Conservation (phyloP, 2,113 vertebrate genomes). For the Silurus glanis region DNA sequence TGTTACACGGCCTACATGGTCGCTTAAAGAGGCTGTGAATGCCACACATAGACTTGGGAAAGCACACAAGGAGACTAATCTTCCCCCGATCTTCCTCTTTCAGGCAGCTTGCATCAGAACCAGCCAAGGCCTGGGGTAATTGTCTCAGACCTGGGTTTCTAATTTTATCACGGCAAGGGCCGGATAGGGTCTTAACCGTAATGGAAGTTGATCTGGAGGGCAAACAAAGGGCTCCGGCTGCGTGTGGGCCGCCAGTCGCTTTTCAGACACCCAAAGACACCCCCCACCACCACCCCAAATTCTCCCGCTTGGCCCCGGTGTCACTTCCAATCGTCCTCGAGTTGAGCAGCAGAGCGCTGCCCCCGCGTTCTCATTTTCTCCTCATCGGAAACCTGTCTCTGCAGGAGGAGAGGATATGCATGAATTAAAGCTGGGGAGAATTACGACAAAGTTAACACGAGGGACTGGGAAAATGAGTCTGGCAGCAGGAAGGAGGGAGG, state of each 20-base stretch:
- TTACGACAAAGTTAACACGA: constrained; percentile 50
- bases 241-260: constrained; percentile 27
- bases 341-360: constrained; percentile 30
- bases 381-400: constrained; percentile 63
- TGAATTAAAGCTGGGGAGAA: constrained; percentile 60
- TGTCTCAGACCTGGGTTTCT: constrained; percentile 49
- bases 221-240: constrained; percentile 16
- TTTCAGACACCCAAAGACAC: constrained; percentile 43
- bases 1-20: constrained; percentile 32
- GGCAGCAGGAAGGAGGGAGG: constrained; percentile 14
- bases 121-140: constrained; percentile 43
- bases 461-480: constrained; percentile 46
- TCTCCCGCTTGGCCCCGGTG: constrained; percentile 44
- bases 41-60: neutral
- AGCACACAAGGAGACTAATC: constrained; percentile 2
- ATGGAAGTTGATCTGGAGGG: constrained; percentile 45
- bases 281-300: neutral
- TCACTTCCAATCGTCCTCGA: constrained; percentile 49
- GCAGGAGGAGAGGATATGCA: constrained; percentile 53
- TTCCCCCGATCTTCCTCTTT: constrained; percentile 15
- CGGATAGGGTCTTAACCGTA: constrained; percentile 13
- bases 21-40: neutral
- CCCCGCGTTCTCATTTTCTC: constrained; percentile 58
- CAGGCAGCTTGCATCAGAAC: constrained; percentile 25
- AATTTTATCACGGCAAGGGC: constrained; percentile 32